Conservation (phyloP, 2,888 invertebrate genomes). For the Liodrosophila aerea region DNA sequence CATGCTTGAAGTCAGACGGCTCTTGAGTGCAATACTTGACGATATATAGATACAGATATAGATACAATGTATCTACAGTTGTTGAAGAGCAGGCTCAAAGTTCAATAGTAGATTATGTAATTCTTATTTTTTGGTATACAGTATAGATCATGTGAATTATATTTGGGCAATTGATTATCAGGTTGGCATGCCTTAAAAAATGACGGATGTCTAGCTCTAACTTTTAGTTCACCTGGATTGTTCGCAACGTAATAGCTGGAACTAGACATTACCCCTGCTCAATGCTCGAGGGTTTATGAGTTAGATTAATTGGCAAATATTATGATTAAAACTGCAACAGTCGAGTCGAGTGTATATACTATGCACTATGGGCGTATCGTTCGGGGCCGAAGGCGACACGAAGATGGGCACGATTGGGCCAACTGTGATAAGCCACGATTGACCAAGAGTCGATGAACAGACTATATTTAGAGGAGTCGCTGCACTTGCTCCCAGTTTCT, state of each 20-base stretch:
- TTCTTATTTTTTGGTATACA: too few species aligned
- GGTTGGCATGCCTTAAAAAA: too few species aligned
- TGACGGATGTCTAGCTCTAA: too few species aligned
- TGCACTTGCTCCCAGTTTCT: slow-evolving; percentile 60
- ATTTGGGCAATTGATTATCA: too few species aligned
- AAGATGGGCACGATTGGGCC: not conserved
- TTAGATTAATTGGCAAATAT: slow-evolving; percentile 44
- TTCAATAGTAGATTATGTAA: too few species aligned
- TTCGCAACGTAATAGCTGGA: too few species aligned
- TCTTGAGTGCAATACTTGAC: not conserved
- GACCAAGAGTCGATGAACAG: slow-evolving; percentile 24
- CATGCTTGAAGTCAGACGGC: not conserved
- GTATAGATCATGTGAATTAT: too few species aligned
- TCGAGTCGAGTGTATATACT: slow-evolving; percentile 11
- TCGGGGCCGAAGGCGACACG: slow-evolving; percentile 19
- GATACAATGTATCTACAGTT: too few species aligned
- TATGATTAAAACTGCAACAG: slow-evolving; percentile 23
- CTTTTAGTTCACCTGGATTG: too few species aligned
- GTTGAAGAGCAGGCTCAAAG: too few species aligned
- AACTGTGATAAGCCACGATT: slow-evolving; percentile 43
- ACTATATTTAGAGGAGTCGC: slow-evolving; percentile 63
- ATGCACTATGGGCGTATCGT: slow-evolving; percentile 2
- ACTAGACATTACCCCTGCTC: too few species aligned
- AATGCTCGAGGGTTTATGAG: slow-evolving; percentile 39
- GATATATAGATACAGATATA: not conserved